Base-by-base conservation (phyloP, 1,140 invertebrate genomes). In the Drosophila santomea region DNA sequence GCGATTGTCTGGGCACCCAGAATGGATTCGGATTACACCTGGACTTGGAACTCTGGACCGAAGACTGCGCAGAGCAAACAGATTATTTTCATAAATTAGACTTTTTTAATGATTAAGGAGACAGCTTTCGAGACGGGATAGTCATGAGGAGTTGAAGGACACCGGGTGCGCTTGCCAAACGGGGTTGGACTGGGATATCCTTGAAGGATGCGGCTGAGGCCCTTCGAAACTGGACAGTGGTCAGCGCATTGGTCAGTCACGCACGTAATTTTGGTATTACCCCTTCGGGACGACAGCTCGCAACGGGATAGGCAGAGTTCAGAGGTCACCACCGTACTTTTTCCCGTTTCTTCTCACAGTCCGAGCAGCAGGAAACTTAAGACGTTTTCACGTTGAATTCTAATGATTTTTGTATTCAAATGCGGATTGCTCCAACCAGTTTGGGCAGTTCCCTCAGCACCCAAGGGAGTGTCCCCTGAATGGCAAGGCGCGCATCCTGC, bases 51-150 rank as follows among this genome's bases (percentile, higher is more conserved):
- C 50, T 51, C 28, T 38, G 51, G 55, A 58, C 45, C 55, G 60
- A 58, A 45, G 45, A 51, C 36, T 55, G 63, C 55, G 64, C 57
- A 59, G 54, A 56, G 84, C 84, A 88, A 90, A 83, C 76, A 90
- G 86, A 90, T 90, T 90, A 90, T 81, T 82, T 90, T 90, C 81
- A 90, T 86, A 90, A 83, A 90, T 90, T 90, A 83, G 86, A 86
- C 81, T 90, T 90, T 86, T 90, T 90, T 90, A 88, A 86, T 90
- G 81, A 90, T 83, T 90, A 90, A 76, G 79, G 74, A 66, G 86
- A 80, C 85, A 90, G 47, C 54, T 66, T 68, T 17, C 59, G 62
- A 73, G 64, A 48, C 61, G 54, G 25, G 41, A 58, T 17, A 39
- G 45, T 14, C 28, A 51, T 48, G 50, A 50, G 57, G 67, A 39